These are phyloP conservation scores for Thymelicus lineola DNA, from an alignment of 2,888 invertebrate genomes.

Conservation along the genomic window DNA sequence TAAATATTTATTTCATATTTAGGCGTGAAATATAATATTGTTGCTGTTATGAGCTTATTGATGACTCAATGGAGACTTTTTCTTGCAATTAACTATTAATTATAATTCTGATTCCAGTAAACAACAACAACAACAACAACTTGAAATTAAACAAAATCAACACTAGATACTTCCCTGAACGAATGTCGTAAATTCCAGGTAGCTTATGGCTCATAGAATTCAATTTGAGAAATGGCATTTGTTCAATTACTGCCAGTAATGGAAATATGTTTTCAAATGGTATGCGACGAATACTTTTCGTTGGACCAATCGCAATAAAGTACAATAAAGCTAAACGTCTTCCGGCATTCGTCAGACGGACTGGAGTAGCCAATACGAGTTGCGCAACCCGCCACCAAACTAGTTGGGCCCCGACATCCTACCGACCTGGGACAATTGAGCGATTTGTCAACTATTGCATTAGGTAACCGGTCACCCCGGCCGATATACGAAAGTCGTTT, in stretches of 20 bases:
- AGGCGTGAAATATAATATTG: too few relatives aligned
- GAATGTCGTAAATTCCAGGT: not conserved
- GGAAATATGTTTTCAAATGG: constrained; percentile 56
- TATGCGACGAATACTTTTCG: constrained; percentile 62
- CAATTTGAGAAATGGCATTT: constrained; percentile 40
- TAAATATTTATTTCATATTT: not conserved
- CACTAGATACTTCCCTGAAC: not conserved
- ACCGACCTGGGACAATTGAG: constrained; percentile 77
- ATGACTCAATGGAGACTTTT: too few relatives aligned
- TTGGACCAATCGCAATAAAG: constrained; percentile 73
- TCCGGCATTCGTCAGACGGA: constrained; percentile 76
- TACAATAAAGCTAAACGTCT: constrained; percentile 74
- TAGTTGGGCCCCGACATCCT: constrained; percentile 63
- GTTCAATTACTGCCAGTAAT: constrained; percentile 36
- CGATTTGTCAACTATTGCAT: constrained; percentile 81
- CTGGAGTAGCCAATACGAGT: constrained; percentile 60
- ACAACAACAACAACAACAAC: not conserved
- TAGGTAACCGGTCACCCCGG: constrained; percentile 71
- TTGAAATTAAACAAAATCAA: constrained; percentile 12
- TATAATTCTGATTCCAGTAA: too few relatives aligned
- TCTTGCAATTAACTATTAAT: too few relatives aligned
- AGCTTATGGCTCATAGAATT: constrained; percentile 23
- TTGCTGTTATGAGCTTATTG: too few relatives aligned
- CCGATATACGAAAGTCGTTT: constrained; percentile 49
- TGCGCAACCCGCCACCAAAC: constrained; percentile 75